A percentile compares a stretch with the other conserved stretches of the same genome.
Conservation (phyloP, 2,888 invertebrate genomes). For the Noctua pronuba region DNA sequence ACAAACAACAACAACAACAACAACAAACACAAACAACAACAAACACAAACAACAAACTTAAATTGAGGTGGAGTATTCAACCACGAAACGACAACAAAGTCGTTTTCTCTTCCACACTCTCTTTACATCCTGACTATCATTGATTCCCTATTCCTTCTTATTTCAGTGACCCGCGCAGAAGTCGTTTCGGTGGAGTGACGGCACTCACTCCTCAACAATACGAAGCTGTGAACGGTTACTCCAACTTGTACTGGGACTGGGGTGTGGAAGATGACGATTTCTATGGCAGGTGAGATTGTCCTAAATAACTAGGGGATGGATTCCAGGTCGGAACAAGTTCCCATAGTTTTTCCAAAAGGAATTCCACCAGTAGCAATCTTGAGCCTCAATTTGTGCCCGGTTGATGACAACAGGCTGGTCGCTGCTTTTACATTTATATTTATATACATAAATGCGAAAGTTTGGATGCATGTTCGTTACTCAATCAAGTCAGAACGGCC, state of each 20-base stretch:
- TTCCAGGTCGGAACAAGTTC: neutral
- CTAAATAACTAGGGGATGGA: neutral
- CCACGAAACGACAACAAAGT: neutral
- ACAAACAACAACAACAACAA: too few species aligned
- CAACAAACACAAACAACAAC: too few species aligned
- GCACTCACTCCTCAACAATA: constrained; percentile 45
- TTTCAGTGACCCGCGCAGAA: constrained; percentile 18
- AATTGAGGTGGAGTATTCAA: too few species aligned
- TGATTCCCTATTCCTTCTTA: neutral
- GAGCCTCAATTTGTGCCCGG: too few species aligned
- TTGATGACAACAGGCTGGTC: too few species aligned
- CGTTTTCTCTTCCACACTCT: neutral
- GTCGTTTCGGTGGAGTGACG: constrained; percentile 45
- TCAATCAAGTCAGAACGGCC: too few species aligned
- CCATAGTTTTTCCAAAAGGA: neutral
- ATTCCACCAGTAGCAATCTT: neutral
- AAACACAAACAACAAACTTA: too few species aligned
- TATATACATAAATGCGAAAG: neutral
- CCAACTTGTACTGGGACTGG: constrained; percentile 48
- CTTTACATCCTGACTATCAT: neutral
- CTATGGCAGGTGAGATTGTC: constrained; percentile 27
- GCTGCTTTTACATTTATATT: too few species aligned
- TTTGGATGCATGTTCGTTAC: too few species aligned
- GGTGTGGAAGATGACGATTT: constrained; percentile 53
- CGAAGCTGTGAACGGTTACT: constrained; percentile 49